Evolutionary conservation across 1,140 invertebrate species (phyloP).

Genomic region (Ctenoplectra terminalis): DNA sequence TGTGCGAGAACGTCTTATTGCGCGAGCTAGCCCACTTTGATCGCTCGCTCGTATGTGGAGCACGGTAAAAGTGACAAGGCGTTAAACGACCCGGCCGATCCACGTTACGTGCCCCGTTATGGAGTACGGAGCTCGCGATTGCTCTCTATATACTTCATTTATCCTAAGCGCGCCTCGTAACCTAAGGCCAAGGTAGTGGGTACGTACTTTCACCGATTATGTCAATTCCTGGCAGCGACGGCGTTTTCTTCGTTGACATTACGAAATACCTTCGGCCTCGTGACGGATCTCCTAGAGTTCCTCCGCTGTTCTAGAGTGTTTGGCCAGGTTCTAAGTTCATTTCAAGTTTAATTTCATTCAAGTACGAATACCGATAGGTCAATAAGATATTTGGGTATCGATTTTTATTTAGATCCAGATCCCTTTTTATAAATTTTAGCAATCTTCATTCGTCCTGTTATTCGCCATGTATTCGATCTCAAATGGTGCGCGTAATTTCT

Average conservation of each 20-base stretch:
- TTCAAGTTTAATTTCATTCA: conserved; percentile 1
- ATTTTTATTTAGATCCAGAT: background rate
- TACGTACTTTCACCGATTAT: conserved; percentile 71
- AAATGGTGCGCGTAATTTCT: background rate
- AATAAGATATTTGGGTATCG: background rate
- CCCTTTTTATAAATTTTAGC: background rate
- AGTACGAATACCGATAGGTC: background rate
- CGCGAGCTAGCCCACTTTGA: conserved; percentile 61
- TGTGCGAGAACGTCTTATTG: conserved; percentile 58
- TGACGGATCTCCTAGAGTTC: background rate
- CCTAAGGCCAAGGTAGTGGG: conserved; percentile 69
- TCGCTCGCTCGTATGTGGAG: conserved; percentile 66
- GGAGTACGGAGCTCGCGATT: conserved; percentile 39
- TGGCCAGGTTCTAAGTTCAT: conserved; percentile 14
- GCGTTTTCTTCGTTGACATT: conserved; percentile 56
- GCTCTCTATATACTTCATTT: conserved; percentile 52
- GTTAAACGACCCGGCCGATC: conserved; percentile 45
- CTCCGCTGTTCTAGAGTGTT: background rate
- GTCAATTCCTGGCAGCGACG: conserved; percentile 57
- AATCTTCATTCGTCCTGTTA: background rate
- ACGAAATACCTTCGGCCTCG: conserved; percentile 27
- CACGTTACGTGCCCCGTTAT: conserved; percentile 60
- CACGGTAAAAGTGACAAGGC: conserved; percentile 66
- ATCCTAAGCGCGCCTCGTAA: conserved; percentile 60
- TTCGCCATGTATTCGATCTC: background rate